These are phyloP conservation scores for Allygus modestus DNA, from an alignment of 2,888 invertebrate genomes.

Conservation along the genomic window DNA sequence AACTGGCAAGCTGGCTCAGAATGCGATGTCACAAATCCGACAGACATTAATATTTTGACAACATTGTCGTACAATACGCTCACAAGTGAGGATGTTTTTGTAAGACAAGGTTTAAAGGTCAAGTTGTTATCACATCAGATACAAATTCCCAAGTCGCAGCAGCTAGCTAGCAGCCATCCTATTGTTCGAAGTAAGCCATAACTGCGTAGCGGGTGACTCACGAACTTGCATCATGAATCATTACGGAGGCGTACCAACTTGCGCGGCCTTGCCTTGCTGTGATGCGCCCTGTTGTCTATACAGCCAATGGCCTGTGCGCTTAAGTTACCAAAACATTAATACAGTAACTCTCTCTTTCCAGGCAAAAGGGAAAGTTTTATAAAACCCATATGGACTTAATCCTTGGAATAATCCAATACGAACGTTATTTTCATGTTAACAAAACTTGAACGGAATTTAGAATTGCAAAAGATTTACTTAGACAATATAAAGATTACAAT, in stretches of 20 bases:
- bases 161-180: not conserved
- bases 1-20: no score
- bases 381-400: not conserved
- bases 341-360: not conserved
- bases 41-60: not conserved
- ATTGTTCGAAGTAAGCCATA: constrained; percentile 11
- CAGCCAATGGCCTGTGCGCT: no score
- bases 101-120: not conserved
- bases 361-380: not conserved
- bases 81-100: not conserved
- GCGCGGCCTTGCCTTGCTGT: not conserved
- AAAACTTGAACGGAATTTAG: no score
- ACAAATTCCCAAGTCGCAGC: not conserved
- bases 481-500: no score
- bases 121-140: not conserved
- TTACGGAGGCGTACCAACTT: not conserved
- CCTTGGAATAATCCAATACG: not conserved
- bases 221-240: constrained; percentile 2
- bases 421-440: not conserved
- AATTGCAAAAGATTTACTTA: no score
- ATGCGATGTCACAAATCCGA: not conserved
- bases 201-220: constrained; percentile 21
- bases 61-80: not conserved
- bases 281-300: not conserved
- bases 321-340: no score